These are phyloP conservation scores for Andrena cerasifolii DNA, from an alignment of 1,140 invertebrate species.

Conservation along the genomic window DNA sequence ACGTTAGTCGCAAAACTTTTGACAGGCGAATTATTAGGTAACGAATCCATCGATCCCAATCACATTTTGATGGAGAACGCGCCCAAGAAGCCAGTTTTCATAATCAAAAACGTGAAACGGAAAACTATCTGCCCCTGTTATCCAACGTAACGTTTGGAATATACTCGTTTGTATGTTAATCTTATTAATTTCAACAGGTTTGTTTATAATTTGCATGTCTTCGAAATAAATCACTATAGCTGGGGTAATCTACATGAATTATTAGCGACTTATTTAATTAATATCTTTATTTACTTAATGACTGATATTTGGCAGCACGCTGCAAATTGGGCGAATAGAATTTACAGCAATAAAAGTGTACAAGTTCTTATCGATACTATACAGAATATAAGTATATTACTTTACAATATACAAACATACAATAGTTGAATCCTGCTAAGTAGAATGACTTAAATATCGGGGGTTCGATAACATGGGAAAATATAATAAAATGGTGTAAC, in stretches of 20 bases:
- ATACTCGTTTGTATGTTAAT: neutral
- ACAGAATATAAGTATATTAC: slow-evolving; percentile 56
- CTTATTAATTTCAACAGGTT: neutral
- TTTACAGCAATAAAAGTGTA: slow-evolving; percentile 54
- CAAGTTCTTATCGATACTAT: slow-evolving; percentile 43
- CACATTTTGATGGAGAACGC: slow-evolving; percentile 59
- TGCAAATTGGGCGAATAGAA: slow-evolving; percentile 41
- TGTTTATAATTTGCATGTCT: slow-evolving; percentile 26
- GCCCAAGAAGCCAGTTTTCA: slow-evolving; percentile 70
- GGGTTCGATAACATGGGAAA: neutral
- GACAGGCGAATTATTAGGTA: slow-evolving; percentile 69
- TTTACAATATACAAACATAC: slow-evolving; percentile 60
- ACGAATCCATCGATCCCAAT: slow-evolving; percentile 59
- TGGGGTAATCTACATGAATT: slow-evolving; percentile 15
- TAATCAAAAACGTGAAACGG: slow-evolving; percentile 66
- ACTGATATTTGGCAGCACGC: slow-evolving; percentile 62
- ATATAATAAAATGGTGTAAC: slow-evolving; percentile 2
- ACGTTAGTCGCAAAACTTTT: slow-evolving; percentile 61
- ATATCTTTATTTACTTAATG: slow-evolving; percentile 57
- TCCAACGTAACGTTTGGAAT: neutral
- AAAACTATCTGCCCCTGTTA: slow-evolving; percentile 47
- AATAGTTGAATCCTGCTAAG: slow-evolving; percentile 28
- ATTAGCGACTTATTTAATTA: slow-evolving; percentile 31
- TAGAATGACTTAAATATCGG: slow-evolving; percentile 24
- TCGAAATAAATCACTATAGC: neutral